Evolutionary conservation across 2,888 invertebrate species (phyloP), one percentile per base, ranked within the genome.

Genomic region (Drosophila tanythrix): DNA sequence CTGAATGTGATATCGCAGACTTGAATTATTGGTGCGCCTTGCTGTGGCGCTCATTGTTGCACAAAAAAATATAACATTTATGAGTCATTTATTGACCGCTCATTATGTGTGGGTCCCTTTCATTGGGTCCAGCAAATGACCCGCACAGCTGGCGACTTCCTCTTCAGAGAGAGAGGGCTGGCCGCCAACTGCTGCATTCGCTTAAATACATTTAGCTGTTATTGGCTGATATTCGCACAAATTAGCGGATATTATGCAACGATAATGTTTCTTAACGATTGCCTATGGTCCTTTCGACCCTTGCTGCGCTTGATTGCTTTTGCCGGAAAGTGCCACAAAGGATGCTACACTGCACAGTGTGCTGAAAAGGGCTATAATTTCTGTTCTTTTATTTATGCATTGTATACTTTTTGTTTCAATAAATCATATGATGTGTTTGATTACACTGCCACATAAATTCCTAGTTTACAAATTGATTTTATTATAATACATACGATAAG

Each of bases 201-300:
- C 8, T 25, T 15, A 15, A 63, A 67, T 52, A 70, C 70, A 70
- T 43, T 69, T 73, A 70, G 67, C 65, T 55, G 69, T 63, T 55
- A 50, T 68, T 65, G 69, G 53, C 53, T 74, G 72, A 69, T 81
- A 56, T 38, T 40, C 61, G 48, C 70, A 67, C 80, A 84, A 84
- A 84, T 84, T 82, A 84, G 84, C 87, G 76, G 75, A 83, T 78
- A 78, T 84, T 87, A 78, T 87, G 80, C 84, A 74, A 77, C 82
- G 70, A 83, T 83, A 82, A 87, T 83, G 60, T 72, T 75, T 64
- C 69, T 40, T 63, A 72, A 67, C 74, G 40, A 59, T 52, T 67
- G 66, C 40, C 35, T 50, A 46, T 40, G 52, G 40, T 8, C 7
- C 55, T 56, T 13, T 40, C 2, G 18, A 2, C 25, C 36, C 35